Conservation (phyloP, 1,140 invertebrate genomes). For the Drosophila arizonae region DNA sequence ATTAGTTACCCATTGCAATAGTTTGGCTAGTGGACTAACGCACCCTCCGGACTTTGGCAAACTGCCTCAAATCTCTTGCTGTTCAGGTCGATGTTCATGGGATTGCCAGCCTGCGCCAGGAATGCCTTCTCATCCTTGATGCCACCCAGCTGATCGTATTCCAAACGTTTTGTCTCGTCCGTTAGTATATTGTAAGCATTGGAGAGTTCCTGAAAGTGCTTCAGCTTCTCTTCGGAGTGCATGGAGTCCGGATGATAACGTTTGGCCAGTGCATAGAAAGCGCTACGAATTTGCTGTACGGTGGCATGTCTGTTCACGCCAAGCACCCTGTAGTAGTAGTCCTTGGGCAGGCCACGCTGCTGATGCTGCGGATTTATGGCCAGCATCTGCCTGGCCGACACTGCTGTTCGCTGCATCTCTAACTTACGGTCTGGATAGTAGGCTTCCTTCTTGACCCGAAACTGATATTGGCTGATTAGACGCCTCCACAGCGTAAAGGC, state of each 20-base stretch:
- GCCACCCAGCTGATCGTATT: conserved; percentile 86
- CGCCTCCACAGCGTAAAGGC: conserved; percentile 35
- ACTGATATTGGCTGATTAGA: conserved; percentile 67
- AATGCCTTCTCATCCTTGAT: conserved; percentile 67
- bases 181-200: conserved; percentile 93
- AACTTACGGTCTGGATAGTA: conserved; percentile 69
- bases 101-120: conserved; percentile 62
- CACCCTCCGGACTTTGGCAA: conserved; percentile 40
- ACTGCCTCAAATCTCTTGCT: conserved; percentile 7
- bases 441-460: conserved; percentile 44
- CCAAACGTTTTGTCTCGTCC: conserved; percentile 89
- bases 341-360: conserved; percentile 84
- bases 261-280: conserved; percentile 90
- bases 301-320: conserved; percentile 89
- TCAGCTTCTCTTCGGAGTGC: conserved; percentile 87
- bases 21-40: not conserved
- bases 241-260: conserved; percentile 89
- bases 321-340: conserved; percentile 94
- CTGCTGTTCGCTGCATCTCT: conserved; percentile 44
- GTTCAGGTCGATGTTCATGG: conserved; percentile 39
- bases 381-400: conserved; percentile 1
- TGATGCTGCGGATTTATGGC: conserved; percentile 33
- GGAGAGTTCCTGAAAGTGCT: conserved; percentile 93
- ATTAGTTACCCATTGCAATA: not conserved
- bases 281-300: conserved; percentile 92